Percentiles rank a stretch among this genome's conserved stretches.
These are phyloP conservation scores for Phasianus colchicus DNA, from an alignment of 2,113 vertebrate genomes.

Conservation along the genomic window DNA sequence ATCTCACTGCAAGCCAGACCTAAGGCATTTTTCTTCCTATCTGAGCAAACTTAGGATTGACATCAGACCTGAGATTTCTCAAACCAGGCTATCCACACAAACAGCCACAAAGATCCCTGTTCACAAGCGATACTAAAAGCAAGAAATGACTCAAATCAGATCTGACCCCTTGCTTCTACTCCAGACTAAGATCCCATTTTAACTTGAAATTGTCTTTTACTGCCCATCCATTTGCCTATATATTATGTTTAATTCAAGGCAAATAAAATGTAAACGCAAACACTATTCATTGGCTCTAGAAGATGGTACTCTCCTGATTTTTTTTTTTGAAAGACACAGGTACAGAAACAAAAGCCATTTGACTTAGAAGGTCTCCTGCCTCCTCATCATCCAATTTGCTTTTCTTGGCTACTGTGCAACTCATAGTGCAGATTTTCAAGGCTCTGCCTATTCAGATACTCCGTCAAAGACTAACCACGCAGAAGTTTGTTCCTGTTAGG, in stretches of 20 bases:
- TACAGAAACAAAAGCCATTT: background rate
- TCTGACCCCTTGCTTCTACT: background rate
- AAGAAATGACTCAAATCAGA: fast-evolving
- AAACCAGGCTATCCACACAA: fast-evolving
- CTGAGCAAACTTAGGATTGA: fast-evolving
- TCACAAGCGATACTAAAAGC: fast-evolving
- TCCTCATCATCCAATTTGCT: background rate
- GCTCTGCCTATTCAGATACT: background rate
- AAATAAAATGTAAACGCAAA: background rate
- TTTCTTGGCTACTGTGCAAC: background rate
- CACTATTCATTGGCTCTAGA: fast-evolving
- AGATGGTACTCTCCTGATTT: fast-evolving
- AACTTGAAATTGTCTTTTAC: background rate
- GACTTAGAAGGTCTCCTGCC: background rate
- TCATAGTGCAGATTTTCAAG: background rate
- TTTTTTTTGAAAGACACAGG: fast-evolving
- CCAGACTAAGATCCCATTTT: background rate
- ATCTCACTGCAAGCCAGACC: background rate
- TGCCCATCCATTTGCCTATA: background rate
- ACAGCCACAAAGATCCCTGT: fast-evolving
- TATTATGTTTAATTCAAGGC: background rate
- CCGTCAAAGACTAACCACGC: background rate
- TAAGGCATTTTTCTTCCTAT: background rate
- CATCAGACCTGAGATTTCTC: fast-evolving
- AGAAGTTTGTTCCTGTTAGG: background rate